These are phyloP conservation scores for Brienomyrus longianalis DNA, from an alignment of 2,113 vertebrate species.

Conservation along the genomic window DNA sequence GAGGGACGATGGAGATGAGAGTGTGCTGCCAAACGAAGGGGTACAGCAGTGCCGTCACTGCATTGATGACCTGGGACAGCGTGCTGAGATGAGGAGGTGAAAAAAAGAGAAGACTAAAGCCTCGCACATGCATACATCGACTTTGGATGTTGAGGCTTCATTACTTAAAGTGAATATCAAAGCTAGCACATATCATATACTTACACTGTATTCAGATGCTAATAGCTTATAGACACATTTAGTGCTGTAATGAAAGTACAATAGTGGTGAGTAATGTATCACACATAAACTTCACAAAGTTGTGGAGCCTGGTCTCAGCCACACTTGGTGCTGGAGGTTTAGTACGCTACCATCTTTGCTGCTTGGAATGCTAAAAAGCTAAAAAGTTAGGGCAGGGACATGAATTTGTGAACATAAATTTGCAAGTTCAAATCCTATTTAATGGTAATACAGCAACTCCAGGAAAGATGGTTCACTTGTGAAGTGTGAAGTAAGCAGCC, in stretches of 20 bases:
- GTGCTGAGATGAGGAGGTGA: constrained; percentile 45
- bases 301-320: neutral
- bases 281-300: neutral
- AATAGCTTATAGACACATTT: neutral
- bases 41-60: constrained; percentile 69
- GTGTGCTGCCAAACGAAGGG: constrained; percentile 83
- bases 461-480: neutral
- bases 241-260: too few relatives aligned
- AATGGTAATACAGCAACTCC: neutral
- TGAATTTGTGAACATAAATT: neutral
- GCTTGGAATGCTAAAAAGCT: neutral
- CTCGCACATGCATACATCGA: neutral
- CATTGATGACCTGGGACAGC: constrained; percentile 76
- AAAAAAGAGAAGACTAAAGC: neutral
- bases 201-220: neutral
- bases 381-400: neutral
- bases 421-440: neutral
- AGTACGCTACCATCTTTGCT: neutral
- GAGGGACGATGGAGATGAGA: constrained; percentile 74
- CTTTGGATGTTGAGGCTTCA: neutral
- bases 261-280: neutral
- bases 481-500: neutral
- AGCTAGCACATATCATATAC: neutral
- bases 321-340: neutral
- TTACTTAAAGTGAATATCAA: neutral